A percentile compares a stretch with the other conserved stretches of the same genome.
phyloP scores from a whole-genome alignment of 2,797 vertebrate genomes.

The Galaxias olidus region DNA sequence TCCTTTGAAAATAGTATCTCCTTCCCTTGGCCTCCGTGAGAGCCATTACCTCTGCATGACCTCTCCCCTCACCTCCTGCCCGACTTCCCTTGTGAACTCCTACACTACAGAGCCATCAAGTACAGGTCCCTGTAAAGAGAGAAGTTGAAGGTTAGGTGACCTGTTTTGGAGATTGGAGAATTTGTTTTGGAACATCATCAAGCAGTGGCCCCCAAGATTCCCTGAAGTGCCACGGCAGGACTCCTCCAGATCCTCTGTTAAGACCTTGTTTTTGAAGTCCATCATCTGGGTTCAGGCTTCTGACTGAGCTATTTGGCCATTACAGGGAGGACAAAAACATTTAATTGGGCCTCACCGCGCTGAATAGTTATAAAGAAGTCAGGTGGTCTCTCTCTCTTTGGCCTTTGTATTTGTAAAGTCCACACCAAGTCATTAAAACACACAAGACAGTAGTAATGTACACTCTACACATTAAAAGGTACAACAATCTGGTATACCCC shows the following conservation, averaged over 20 bases:
- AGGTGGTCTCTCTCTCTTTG: no score
- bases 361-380: constrained; percentile 29
- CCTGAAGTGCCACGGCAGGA: constrained; percentile 35
- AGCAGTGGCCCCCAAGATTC: constrained; percentile 44
- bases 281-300: constrained; percentile 52
- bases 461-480: no score
- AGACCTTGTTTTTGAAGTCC: constrained; percentile 51
- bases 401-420: no score
- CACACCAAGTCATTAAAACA: no score
- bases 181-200: constrained; percentile 67
- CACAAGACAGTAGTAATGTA: no score
- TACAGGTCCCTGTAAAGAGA: constrained; percentile 52
- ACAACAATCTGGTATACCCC: no score
- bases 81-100: constrained; percentile 15
- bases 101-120: constrained; percentile 54
- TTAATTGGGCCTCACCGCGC: constrained; percentile 47
- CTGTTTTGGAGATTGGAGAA: constrained; percentile 48
- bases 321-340: constrained; percentile 44
- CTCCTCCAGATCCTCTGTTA: constrained; percentile 40
- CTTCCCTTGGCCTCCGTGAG: constrained; percentile 30
- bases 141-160: constrained; percentile 59
- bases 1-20: constrained; percentile 34
- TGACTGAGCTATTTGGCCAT: constrained; percentile 65
- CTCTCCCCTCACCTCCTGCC: constrained; percentile 18
- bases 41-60: constrained; percentile 53